Conservation (phyloP, 2,113 vertebrate genomes). For the Pteronura brasiliensis region DNA sequence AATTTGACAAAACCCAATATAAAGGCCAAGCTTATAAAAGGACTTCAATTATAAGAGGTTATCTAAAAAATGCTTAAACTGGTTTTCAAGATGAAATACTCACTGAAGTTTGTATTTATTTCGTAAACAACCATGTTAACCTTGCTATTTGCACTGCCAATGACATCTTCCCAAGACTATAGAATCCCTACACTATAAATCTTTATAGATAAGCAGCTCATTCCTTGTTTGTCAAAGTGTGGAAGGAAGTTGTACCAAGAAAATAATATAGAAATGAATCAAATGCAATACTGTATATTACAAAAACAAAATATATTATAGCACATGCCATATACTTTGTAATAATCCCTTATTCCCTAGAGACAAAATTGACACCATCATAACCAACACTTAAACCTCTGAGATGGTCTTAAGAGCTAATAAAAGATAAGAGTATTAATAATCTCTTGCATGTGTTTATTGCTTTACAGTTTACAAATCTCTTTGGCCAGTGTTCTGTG, state of each 20-base stretch:
- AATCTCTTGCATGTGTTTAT: not conserved
- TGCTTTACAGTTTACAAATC: slow-evolving; percentile 10
- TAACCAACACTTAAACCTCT: slow-evolving; percentile 13
- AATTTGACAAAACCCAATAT: slow-evolving; percentile 81
- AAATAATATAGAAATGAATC: slow-evolving; percentile 82
- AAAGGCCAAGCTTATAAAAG: slow-evolving; percentile 79
- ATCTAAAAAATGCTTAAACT: slow-evolving; percentile 82
- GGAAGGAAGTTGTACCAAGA: slow-evolving; percentile 75
- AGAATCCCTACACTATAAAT: slow-evolving; percentile 83
- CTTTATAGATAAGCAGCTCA: slow-evolving; percentile 84
- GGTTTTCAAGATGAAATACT: slow-evolving; percentile 86
- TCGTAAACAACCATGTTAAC: slow-evolving; percentile 84
- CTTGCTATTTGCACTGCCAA: slow-evolving; percentile 85
- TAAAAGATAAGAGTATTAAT: slow-evolving; percentile 27
- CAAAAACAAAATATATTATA: slow-evolving; percentile 60
- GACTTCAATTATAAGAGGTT: slow-evolving; percentile 83
- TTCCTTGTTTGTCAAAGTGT: slow-evolving; percentile 83
- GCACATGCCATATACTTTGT: slow-evolving; percentile 27
- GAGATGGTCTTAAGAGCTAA: slow-evolving; percentile 11
- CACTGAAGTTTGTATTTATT: slow-evolving; percentile 86
- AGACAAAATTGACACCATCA: slow-evolving; percentile 45
- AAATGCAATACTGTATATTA: slow-evolving; percentile 71
- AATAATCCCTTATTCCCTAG: slow-evolving; percentile 46
- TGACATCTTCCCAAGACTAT: slow-evolving; percentile 82
- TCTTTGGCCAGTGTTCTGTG: not conserved